Evolutionary conservation across 2,888 invertebrate genomes (phyloP).

Genomic region (Tetropium fuscum): DNA sequence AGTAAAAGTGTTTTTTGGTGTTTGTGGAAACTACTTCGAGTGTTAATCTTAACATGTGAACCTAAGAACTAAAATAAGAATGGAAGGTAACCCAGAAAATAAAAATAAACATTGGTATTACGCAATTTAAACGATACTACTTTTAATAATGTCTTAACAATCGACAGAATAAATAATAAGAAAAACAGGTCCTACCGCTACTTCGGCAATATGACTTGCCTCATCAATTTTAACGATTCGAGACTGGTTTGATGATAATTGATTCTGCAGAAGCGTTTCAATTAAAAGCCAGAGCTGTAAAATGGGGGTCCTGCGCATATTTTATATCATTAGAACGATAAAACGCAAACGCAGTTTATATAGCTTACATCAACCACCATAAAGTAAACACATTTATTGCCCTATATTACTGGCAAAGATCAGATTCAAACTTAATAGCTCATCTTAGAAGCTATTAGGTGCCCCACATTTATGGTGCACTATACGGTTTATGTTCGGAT

Average conservation of each 20-base stretch:
- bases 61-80: no score
- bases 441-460: slow-evolving; percentile 50
- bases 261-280: slow-evolving; percentile 7
- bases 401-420: slow-evolving; percentile 43
- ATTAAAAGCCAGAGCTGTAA: slow-evolving; percentile 13
- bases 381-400: slow-evolving; percentile 47
- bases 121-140: no score
- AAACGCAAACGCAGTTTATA: slow-evolving; percentile 33
- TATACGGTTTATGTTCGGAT: slow-evolving; percentile 24
- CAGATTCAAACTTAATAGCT: slow-evolving; percentile 51
- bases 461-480: slow-evolving; percentile 33
- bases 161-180: no score
- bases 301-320: background rate
- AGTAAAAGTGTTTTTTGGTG: no score
- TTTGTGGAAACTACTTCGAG: no score
- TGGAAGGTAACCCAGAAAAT: no score
- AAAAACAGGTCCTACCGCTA: background rate
- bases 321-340: slow-evolving; percentile 30
- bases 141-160: no score
- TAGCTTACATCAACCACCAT: slow-evolving; percentile 26
- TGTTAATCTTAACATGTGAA: no score
- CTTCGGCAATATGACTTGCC: background rate
- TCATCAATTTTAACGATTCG: slow-evolving; percentile 2
- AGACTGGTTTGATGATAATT: background rate
- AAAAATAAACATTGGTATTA: no score